Evolutionary conservation across 2,888 invertebrate genomes (phyloP).

Genomic region (Andrena chrysosceles): DNA sequence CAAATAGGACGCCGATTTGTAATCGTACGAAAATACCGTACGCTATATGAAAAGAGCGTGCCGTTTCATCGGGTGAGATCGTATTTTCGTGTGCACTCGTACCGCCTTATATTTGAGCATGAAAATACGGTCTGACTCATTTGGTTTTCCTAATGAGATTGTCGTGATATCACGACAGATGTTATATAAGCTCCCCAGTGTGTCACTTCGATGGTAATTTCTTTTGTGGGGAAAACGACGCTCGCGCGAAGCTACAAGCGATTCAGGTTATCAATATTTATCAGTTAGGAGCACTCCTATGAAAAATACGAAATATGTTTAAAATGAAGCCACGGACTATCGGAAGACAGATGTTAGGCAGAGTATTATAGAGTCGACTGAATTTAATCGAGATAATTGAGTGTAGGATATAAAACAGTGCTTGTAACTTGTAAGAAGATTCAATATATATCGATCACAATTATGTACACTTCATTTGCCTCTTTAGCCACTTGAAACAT

Average conservation of each 20-base stretch:
- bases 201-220: constrained; percentile 5
- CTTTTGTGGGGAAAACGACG: constrained; percentile 10
- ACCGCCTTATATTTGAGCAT: constrained; percentile 28
- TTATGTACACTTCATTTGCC: too few species aligned
- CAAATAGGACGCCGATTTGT: constrained; percentile 9
- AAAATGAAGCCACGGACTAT: background rate
- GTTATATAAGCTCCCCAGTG: constrained; percentile 31
- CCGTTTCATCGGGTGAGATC: constrained; percentile 13
- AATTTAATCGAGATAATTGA: too few species aligned
- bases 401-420: too few species aligned
- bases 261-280: constrained; percentile 12
- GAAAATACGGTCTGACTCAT: constrained; percentile 53
- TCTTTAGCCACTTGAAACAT: too few species aligned
- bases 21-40: constrained; percentile 38
- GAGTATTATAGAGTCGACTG: too few species aligned
- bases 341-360: too few species aligned
- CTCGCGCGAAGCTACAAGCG: background rate
- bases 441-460: too few species aligned
- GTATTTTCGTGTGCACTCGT: constrained; percentile 38
- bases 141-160: constrained; percentile 54
- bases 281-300: background rate
- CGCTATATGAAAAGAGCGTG: constrained; percentile 38
- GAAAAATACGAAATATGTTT: background rate
- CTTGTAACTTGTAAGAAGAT: too few species aligned
- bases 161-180: constrained; percentile 32